A percentile compares a stretch with the other conserved stretches of the same genome.
These are phyloP conservation scores for Stenurella melanura DNA, from an alignment of 2,888 invertebrate species.

Conservation along the genomic window DNA sequence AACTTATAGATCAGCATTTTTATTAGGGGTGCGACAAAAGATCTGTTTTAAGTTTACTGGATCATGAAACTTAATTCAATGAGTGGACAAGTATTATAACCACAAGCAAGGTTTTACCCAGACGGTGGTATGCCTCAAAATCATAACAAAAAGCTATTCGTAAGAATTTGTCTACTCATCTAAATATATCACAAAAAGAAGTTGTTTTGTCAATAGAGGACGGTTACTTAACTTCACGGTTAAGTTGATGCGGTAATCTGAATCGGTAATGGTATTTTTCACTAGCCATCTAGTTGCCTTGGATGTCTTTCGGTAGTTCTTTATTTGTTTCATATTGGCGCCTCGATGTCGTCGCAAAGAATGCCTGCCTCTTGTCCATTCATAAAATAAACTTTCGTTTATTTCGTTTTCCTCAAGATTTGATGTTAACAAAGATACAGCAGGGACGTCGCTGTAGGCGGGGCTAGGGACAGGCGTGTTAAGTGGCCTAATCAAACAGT, in stretches of 20 bases:
- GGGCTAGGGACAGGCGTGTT: background rate
- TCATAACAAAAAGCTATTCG: slow-evolving; percentile 12
- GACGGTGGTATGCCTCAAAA: slow-evolving; percentile 29
- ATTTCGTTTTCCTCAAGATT: slow-evolving; percentile 46
- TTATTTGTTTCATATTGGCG: slow-evolving; percentile 55
- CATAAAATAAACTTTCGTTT: slow-evolving; percentile 51
- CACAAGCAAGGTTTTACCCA: slow-evolving; percentile 32
- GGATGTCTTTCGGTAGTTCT: slow-evolving; percentile 50
- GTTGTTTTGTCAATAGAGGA: slow-evolving; percentile 40
- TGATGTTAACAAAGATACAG: slow-evolving; percentile 15
- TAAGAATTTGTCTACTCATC: slow-evolving; percentile 35
- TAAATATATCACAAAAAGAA: slow-evolving; percentile 30
- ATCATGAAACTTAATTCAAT: slow-evolving; percentile 17
- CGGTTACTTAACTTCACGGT: slow-evolving; percentile 57
- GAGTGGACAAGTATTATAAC: slow-evolving; percentile 35
- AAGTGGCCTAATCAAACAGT: too few relatives aligned
- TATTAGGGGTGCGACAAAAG: background rate
- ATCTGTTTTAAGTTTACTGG: background rate
- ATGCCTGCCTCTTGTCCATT: slow-evolving; percentile 51
- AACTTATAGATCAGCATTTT: background rate
- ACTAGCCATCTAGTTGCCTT: slow-evolving; percentile 59
- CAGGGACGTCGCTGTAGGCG: slow-evolving; percentile 8
- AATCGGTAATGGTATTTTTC: slow-evolving; percentile 61
- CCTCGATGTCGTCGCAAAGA: slow-evolving; percentile 53
- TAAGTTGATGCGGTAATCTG: slow-evolving; percentile 49